These are phyloP conservation scores for Drosophila bipectinata DNA, from an alignment of 1,140 invertebrate species.

Conservation along the genomic window DNA sequence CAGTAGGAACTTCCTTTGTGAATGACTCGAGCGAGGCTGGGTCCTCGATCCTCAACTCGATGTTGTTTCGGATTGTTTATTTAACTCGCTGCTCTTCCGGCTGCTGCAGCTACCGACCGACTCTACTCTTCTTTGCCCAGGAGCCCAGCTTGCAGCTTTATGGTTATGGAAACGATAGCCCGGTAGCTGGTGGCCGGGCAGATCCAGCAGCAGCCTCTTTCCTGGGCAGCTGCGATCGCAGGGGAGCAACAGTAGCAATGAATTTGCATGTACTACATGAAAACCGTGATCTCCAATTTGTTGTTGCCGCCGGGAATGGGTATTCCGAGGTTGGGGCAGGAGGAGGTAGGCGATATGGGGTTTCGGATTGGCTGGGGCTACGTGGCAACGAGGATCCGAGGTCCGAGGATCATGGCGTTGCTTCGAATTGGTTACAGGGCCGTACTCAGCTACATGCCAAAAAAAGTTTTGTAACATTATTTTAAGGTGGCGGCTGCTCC, in stretches of 20 bases:
- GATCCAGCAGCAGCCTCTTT: neutral
- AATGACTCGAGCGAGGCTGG: constrained; percentile 50
- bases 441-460: constrained; percentile 74
- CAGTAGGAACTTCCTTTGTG: constrained; percentile 53
- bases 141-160: constrained; percentile 48
- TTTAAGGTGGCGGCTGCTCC: constrained; percentile 69
- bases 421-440: constrained; percentile 70
- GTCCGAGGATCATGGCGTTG: constrained; percentile 32
- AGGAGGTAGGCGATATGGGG: constrained; percentile 2
- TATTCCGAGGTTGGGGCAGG: neutral
- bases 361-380: constrained; percentile 17
- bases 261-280: constrained; percentile 84
- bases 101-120: constrained; percentile 18
- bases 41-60: constrained; percentile 32
- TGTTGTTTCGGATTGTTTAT: constrained; percentile 72
- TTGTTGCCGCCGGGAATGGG: constrained; percentile 45
- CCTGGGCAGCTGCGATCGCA: constrained; percentile 1
- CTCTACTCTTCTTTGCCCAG: neutral
- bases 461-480: constrained; percentile 79
- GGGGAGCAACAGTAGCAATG: constrained; percentile 82
- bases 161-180: constrained; percentile 72
- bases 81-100: constrained; percentile 68
- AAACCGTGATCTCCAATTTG: constrained; percentile 84
- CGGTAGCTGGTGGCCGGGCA: neutral
- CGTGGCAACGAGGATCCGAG: neutral